Evolutionary conservation across 2,113 vertebrate genomes (phyloP).

Genomic region (Heliornis fulica): DNA sequence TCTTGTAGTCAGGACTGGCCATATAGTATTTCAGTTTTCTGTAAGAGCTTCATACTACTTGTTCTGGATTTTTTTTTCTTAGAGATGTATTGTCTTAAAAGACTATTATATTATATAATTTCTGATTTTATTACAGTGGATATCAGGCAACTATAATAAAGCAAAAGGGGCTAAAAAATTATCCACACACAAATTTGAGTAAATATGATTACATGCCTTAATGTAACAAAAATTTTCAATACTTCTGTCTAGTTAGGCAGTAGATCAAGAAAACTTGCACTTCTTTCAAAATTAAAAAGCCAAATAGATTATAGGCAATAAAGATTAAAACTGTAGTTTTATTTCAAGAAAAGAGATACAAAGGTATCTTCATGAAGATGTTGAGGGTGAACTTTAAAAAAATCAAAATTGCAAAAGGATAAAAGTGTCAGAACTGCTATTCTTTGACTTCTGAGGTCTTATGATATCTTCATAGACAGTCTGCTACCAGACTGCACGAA

Average conservation of each 20-base stretch:
- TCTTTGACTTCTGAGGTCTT: fast-evolving
- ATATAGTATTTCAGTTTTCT: neutral
- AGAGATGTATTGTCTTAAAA: neutral
- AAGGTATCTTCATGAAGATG: neutral
- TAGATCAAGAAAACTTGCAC: neutral
- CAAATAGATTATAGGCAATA: neutral
- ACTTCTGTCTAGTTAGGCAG: neutral
- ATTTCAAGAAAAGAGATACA: neutral
- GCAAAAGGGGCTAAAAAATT: neutral
- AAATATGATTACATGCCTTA: neutral
- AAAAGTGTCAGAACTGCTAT: neutral
- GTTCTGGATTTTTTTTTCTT: neutral
- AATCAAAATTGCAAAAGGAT: neutral
- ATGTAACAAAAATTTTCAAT: neutral
- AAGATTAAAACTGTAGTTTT: neutral
- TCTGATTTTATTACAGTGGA: neutral
- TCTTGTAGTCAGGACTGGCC: neutral
- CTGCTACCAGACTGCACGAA: neutral
- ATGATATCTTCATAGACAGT: neutral
- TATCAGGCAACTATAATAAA: neutral
- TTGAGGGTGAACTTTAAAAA: neutral
- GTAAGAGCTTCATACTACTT: neutral
- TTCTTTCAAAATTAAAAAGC: neutral
- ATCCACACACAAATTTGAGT: neutral
- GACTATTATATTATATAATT: neutral